Evolutionary conservation across 1,140 invertebrate species (phyloP), one percentile per base, ranked within the genome.

Genomic region (Saccostrea echinata): DNA sequence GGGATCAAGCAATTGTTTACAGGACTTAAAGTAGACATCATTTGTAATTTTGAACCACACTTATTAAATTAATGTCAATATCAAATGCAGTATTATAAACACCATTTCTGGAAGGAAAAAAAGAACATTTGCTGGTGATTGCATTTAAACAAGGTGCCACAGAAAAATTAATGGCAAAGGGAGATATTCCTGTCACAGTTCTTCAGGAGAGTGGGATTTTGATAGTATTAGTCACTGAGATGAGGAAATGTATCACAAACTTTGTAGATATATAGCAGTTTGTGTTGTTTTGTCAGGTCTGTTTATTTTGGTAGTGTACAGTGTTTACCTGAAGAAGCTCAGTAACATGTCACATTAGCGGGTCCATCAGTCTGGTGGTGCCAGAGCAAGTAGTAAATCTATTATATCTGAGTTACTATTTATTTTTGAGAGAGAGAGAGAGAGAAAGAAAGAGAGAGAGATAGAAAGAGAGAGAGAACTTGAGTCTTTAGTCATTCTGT

Each of bases 401-500:
- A 61, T 61, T 61, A 61, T n/a, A 61, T 61, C 18, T n/a, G 18
- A 0, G 18, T 61, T 24, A 6, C 13, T 21, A 24, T n/a, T 21
- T n/a, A 24, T n/a, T 21, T n/a, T 21, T 33, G 27, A 76, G 68
- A 76, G 68, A 76, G 30, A 76, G 68, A 76, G 68, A 68, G 64
- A 68, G 64, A 68, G 64, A 68, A 24, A 68, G 64, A 27, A 24
- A 68, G 64, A 68, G 64, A 27, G 64, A 27, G 64, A 68, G 64
- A 68, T 21, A 68, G n/a, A 68, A 21, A 64, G 61, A 64, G 4
- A 27, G 21, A 24, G 64, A 68, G 61, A 68, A 1, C 12, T 24
- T 18, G 6, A 21, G 57, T 21, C 57, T 61, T 0, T 6, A 61
- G 16, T 61, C 43, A 43, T 43, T 43, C 43, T 6, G 0, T 8